A percentile compares a stretch with the other conserved stretches of the same genome.
phyloP scores from a whole-genome alignment of 2,888 invertebrate genomes.

The Lasioglossum oenotherae region DNA sequence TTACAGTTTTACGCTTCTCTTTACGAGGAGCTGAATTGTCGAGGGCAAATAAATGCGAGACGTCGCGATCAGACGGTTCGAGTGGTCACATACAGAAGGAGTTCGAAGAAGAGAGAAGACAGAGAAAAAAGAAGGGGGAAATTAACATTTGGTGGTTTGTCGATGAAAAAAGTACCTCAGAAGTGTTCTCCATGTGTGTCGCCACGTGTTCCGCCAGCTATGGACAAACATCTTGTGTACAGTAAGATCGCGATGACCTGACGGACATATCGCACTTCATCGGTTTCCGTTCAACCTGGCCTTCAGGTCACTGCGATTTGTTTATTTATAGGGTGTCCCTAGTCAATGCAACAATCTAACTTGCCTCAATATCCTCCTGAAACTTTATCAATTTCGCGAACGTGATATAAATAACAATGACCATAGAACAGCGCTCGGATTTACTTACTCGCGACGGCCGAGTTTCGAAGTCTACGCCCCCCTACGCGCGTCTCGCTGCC shows the following conservation, averaged over 20 bases:
- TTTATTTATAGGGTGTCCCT: constrained; percentile 70
- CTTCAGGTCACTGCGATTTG: constrained; percentile 74
- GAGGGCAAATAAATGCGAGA: constrained; percentile 56
- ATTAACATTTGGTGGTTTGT: constrained; percentile 70
- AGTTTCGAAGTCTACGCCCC: no score
- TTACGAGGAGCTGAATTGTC: background rate
- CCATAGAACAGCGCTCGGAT: background rate
- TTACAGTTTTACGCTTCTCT: background rate
- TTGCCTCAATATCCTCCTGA: constrained; percentile 4
- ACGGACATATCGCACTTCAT: constrained; percentile 63
- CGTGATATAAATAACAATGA: background rate
- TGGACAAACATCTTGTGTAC: constrained; percentile 80
- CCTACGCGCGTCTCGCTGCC: no score
- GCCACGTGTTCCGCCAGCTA: constrained; percentile 83
- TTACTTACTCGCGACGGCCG: no score
- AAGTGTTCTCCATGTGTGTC: constrained; percentile 81
- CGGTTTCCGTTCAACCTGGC: constrained; percentile 52
- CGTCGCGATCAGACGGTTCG: constrained; percentile 41
- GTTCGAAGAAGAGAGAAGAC: constrained; percentile 55
- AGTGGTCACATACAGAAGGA: constrained; percentile 58
- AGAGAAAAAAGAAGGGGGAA: constrained; percentile 59
- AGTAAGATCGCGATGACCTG: constrained; percentile 78
- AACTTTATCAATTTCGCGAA: constrained; percentile 1
- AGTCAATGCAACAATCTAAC: background rate
- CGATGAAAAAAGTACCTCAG: constrained; percentile 78